Percentiles rank a stretch among this genome's conserved stretches.
Evolutionary conservation across 2,888 invertebrate species (phyloP).

Genomic region (Philopedon plagiatum): DNA sequence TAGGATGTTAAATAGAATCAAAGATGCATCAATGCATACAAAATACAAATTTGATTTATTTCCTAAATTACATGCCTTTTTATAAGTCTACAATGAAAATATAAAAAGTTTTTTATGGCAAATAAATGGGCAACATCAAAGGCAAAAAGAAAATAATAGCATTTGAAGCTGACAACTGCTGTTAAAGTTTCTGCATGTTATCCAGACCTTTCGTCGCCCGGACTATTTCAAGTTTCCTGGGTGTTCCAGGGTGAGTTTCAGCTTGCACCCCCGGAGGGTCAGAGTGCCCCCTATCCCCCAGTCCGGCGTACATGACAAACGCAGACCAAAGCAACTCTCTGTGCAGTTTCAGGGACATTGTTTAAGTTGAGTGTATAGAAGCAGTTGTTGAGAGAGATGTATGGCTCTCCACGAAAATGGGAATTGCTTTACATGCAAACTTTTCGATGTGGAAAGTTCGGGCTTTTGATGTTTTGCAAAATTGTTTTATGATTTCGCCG

Average conservation of each 20-base stretch:
- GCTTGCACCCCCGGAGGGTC: conserved; percentile 33
- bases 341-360: conserved; percentile 56
- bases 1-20: too few species aligned
- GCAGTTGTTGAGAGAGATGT: conserved; percentile 53
- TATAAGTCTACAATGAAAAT: too few species aligned
- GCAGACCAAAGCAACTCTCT: conserved; percentile 57
- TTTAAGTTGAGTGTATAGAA: conserved; percentile 55
- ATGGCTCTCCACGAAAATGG: conserved; percentile 50
- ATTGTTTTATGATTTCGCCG: conserved; percentile 42
- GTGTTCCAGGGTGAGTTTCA: conserved; percentile 26
- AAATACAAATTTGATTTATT: too few species aligned
- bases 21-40: too few species aligned
- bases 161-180: too few species aligned
- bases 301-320: conserved; percentile 58
- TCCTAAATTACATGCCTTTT: too few species aligned
- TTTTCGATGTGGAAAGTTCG: conserved; percentile 47
- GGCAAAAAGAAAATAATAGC: too few species aligned
- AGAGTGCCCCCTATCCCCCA: conserved; percentile 30
- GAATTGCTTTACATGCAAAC: conserved; percentile 51
- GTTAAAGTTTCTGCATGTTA: neutral
- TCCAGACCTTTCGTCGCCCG: neutral
- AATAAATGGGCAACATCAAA: too few species aligned
- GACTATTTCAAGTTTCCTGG: conserved; percentile 16
- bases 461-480: conserved; percentile 39
- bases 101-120: too few species aligned